Percentiles rank a stretch among this genome's conserved stretches.
Conservation (phyloP, 1,140 invertebrate genomes). For the Achatina immaculata region DNA sequence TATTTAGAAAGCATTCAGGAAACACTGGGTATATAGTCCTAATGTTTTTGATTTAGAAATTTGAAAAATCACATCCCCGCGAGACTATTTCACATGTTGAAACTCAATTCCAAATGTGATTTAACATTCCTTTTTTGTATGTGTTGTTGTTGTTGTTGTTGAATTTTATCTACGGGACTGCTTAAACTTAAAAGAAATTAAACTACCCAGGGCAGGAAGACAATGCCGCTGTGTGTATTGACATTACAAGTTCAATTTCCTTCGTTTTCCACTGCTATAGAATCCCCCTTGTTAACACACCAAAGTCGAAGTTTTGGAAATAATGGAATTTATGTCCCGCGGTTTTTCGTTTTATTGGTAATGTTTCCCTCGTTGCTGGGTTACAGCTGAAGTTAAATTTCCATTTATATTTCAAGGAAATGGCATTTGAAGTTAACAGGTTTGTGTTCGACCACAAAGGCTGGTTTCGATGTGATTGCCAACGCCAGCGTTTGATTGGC, state of each 20-base stretch:
- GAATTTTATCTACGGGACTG: not conserved
- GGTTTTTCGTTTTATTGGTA: not conserved
- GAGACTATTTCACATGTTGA: not conserved
- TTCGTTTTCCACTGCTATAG: not conserved
- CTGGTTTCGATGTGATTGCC: too few relatives aligned
- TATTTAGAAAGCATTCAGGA: too few relatives aligned
- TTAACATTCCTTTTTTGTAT: not conserved
- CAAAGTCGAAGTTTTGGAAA: not conserved
- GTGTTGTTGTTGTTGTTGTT: too few relatives aligned
- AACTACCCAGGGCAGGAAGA: not conserved
- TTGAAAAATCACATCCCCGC: too few relatives aligned
- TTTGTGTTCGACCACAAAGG: too few relatives aligned
- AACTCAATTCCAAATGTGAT: conserved; percentile 14
- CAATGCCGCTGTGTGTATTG: not conserved
- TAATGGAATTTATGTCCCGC: not conserved
- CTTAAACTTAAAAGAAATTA: not conserved
- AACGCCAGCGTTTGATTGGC: too few relatives aligned
- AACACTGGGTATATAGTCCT: too few relatives aligned
- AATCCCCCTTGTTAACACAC: not conserved
- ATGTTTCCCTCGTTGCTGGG: not conserved
- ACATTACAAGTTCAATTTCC: conserved; percentile 11
- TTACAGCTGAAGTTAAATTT: not conserved
- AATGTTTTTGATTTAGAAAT: too few relatives aligned
- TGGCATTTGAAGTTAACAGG: too few relatives aligned
- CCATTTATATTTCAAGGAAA: not conserved